These are phyloP conservation scores for Argynnis bischoffii DNA, from an alignment of 2,888 invertebrate species.

Conservation along the genomic window DNA sequence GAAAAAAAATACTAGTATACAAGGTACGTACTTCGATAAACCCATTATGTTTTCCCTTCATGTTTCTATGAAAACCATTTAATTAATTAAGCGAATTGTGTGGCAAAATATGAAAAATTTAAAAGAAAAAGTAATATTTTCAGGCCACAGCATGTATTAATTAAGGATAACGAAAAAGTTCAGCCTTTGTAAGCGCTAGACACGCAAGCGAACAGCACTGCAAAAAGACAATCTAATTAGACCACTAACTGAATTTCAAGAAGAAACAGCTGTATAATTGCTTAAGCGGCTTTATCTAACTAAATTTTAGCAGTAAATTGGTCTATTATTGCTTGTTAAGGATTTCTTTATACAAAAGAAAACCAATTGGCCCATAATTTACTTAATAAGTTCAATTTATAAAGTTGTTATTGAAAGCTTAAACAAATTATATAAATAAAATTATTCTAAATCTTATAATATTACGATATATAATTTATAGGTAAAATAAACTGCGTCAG, in stretches of 20 bases:
- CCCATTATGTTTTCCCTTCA: neutral
- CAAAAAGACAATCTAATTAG: conserved; percentile 54
- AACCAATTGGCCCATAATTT: conserved; percentile 1
- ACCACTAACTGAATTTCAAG: conserved; percentile 53
- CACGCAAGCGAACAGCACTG: conserved; percentile 37
- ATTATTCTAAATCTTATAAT: neutral
- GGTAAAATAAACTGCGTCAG: neutral
- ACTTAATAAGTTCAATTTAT: neutral
- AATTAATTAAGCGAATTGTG: conserved; percentile 12
- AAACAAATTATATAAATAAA: neutral
- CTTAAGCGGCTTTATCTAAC: conserved; percentile 44
- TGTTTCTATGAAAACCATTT: conserved; percentile 13
- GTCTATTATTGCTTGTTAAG: conserved; percentile 36
- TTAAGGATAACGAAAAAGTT: conserved; percentile 16
- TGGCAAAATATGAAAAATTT: conserved; percentile 1
- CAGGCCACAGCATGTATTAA: conserved; percentile 6
- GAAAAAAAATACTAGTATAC: neutral
- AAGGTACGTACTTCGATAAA: neutral
- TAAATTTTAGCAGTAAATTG: conserved; percentile 25
- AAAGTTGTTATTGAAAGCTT: neutral
- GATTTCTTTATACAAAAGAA: conserved; percentile 29
- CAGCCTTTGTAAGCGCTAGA: conserved; percentile 29
- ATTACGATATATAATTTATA: neutral
- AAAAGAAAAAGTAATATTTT: conserved; percentile 10
- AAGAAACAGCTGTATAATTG: conserved; percentile 55